A percentile compares a stretch with the other conserved stretches of the same genome.
phyloP scores from a whole-genome alignment of 2,113 vertebrate genomes.

The Eupsittula cactorum region DNA sequence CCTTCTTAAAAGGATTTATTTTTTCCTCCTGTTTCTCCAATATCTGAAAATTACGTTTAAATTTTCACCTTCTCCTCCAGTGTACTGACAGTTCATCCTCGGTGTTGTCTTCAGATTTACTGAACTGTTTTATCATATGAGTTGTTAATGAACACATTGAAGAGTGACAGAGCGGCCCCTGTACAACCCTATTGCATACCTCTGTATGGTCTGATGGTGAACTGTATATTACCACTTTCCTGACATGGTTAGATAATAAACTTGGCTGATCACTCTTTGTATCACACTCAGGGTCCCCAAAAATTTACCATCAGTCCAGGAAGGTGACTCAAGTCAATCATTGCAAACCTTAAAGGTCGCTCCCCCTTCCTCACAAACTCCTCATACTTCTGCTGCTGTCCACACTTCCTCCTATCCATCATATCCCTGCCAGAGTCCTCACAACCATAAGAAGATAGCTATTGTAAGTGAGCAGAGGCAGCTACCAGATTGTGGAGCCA shows the following conservation, averaged over 20 bases:
- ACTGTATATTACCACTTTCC: neutral
- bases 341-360: neutral
- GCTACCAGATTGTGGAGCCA: neutral
- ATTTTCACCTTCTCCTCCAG: neutral
- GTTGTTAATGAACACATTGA: neutral
- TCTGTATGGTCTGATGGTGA: neutral
- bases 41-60: neutral
- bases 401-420: neutral
- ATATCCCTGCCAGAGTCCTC: neutral
- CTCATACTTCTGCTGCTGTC: neutral
- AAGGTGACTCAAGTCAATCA: neutral
- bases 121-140: neutral
- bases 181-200: neutral
- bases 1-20: neutral
- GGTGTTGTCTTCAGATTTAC: neutral
- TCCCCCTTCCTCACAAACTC: neutral
- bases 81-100: neutral
- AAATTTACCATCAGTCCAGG: neutral
- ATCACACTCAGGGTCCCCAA: neutral
- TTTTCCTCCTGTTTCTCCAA: neutral
- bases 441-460: neutral
- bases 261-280: neutral
- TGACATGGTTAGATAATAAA: neutral
- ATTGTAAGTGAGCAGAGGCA: neutral
- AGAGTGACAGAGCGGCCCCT: neutral